Evolutionary conservation across 1,140 invertebrate genomes (phyloP).

Genomic region (Asobara japonica): DNA sequence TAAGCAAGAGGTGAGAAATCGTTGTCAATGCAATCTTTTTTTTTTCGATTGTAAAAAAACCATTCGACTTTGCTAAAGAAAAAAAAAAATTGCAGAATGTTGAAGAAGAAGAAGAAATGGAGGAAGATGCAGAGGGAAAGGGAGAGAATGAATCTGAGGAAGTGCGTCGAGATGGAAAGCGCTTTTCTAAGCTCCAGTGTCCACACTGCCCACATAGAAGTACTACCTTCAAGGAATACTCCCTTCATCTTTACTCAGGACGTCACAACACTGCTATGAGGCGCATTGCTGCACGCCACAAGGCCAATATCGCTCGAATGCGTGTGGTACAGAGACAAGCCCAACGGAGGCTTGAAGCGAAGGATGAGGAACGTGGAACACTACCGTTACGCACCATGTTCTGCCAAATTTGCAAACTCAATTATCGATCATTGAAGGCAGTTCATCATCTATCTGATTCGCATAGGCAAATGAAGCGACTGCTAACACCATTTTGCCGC

Average conservation of each 20-base stretch:
- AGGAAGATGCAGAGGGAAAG: conserved; percentile 59
- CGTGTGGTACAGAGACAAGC: conserved; percentile 77
- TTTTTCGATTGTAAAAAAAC: no score
- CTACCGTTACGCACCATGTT: conserved; percentile 73
- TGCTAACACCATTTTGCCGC: conserved; percentile 81
- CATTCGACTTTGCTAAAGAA: neutral
- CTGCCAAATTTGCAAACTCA: conserved; percentile 82
- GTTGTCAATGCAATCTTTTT: no score
- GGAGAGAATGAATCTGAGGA: conserved; percentile 53
- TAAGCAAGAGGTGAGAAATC: conserved; percentile 50
- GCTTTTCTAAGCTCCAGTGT: conserved; percentile 77
- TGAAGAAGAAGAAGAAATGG: conserved; percentile 62
- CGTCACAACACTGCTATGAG: conserved; percentile 78
- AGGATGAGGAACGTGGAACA: conserved; percentile 74
- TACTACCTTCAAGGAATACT: conserved; percentile 78
- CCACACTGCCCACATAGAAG: conserved; percentile 79
- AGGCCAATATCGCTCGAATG: conserved; percentile 77
- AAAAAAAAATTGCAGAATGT: conserved; percentile 51
- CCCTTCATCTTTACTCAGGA: conserved; percentile 74
- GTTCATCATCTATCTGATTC: conserved; percentile 79
- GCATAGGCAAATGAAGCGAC: conserved; percentile 83
- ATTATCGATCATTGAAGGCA: conserved; percentile 79
- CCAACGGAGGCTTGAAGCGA: conserved; percentile 75
- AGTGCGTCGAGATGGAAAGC: conserved; percentile 58
- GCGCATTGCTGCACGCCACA: conserved; percentile 75